phyloP scores from a whole-genome alignment of 2,113 vertebrate species.

The Todiramphus chloris region DNA sequence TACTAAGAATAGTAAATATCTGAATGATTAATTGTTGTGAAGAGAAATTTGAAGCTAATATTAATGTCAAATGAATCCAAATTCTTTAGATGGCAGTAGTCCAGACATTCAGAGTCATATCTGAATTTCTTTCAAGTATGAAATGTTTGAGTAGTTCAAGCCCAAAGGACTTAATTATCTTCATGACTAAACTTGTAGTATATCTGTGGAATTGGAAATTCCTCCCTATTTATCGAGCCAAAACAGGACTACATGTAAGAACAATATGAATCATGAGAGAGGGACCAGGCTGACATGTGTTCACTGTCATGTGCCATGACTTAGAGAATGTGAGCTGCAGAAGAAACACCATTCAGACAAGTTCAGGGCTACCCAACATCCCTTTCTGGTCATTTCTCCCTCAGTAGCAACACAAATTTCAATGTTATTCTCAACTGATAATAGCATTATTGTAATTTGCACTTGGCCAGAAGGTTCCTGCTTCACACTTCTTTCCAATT shows the following conservation, averaged over 20 bases:
- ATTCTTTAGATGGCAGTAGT: conserved; percentile 49
- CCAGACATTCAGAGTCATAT: conserved; percentile 46
- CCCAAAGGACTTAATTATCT: conserved; percentile 66
- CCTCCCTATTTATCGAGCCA: conserved; percentile 40
- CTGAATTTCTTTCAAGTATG: conserved; percentile 66
- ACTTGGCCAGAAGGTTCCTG: conserved; percentile 15
- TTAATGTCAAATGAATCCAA: conserved; percentile 53
- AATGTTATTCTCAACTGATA: background rate
- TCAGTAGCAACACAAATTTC: background rate
- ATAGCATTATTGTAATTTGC: background rate
- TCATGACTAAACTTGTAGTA: conserved; percentile 63
- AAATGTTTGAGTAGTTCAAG: conserved; percentile 54
- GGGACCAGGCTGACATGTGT: background rate
- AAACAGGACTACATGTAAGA: conserved; percentile 47
- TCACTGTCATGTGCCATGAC: background rate
- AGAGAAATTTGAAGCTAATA: conserved; percentile 40
- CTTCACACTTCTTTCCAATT: background rate
- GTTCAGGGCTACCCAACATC: background rate
- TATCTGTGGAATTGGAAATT: conserved; percentile 55
- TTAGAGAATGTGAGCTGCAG: background rate
- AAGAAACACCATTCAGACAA: background rate
- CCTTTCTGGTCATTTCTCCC: background rate
- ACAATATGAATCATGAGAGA: conserved; percentile 25
- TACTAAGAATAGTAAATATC: conserved; percentile 19
- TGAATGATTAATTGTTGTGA: conserved; percentile 45